Conservation (phyloP, 35 echinoderm and acorn worm species). For the Strongylocentrotus purpuratus region DNA sequence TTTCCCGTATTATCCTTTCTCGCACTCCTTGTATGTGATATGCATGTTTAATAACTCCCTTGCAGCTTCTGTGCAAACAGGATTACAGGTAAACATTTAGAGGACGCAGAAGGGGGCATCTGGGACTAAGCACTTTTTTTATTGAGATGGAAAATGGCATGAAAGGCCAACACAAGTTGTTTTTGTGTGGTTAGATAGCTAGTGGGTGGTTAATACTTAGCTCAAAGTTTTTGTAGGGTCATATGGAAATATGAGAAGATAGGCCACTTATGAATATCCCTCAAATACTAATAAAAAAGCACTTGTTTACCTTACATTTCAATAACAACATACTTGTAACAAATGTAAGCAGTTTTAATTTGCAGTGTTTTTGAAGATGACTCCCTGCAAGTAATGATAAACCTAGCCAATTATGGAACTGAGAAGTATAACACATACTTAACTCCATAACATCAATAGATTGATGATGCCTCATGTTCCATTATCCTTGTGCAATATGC, state of each 20-base stretch:
- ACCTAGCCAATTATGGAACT: too few species aligned
- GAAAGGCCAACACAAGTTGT: neutral
- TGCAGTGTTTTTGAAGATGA: too few species aligned
- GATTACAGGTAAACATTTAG: constrained; percentile 3
- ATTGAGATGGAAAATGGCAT: neutral
- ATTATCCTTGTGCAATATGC: too few species aligned
- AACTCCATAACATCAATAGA: too few species aligned
- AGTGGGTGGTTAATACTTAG: neutral
- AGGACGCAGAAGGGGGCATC: neutral
- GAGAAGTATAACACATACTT: too few species aligned
- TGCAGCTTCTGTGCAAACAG: neutral
- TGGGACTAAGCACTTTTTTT: neutral
- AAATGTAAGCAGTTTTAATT: too few species aligned
- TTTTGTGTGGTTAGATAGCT: neutral
- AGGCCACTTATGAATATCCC: neutral
- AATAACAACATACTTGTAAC: too few species aligned
- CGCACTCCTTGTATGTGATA: neutral
- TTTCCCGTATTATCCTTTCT: neutral
- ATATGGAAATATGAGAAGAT: neutral
- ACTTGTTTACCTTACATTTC: too few species aligned
- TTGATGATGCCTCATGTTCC: too few species aligned
- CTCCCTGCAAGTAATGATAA: too few species aligned
- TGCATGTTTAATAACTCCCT: neutral
- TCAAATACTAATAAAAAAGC: too few species aligned
- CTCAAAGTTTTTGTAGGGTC: neutral